Evolutionary conservation across 2,113 vertebrate species (phyloP), one percentile per base, ranked within the genome.

Genomic region (Argyrosomus japonicus): DNA sequence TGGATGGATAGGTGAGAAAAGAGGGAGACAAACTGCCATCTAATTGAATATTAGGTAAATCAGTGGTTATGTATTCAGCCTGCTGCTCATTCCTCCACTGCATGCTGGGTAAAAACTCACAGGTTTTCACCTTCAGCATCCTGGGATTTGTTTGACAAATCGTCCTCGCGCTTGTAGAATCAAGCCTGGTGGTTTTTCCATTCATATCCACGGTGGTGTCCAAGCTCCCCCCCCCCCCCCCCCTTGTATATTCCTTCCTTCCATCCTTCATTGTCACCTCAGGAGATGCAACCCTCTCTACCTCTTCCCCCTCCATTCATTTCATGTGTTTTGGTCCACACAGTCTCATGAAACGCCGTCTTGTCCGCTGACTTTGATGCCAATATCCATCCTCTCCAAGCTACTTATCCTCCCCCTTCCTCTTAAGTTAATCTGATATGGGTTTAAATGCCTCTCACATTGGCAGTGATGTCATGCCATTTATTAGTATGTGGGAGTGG

Each of bases 381-480:
- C 83, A 83, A 77, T 80, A 79, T 84, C 84, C 65, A 8, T 69
- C 82, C 88, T 77, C 75, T 87, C 78, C 82, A 88, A 90, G 87
- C 84, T 89, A 86, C 87, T 90, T 87, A 92, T 75, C 70, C n/a
- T 60, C 53, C 61, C 77, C 87, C 89, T 40, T 36, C 32, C 84
- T 86, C 81, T 87, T 84, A 68, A 79, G 65, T 90, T 90, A 92
- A 93, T 93, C 90, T 92, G 90, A 92, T 93, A 92, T 90, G 76
- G 87, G 87, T 89, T 90, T 93, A 89, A 92, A 89, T 90, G 90
- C 69, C 67, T 81, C 82, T 84, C 86, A 85, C 71, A 82, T 63
- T 81, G 77, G 65, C 81, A 79, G 72, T 88, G 89, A 91, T 90
- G 87, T 91, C 89, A 92, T 87, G 69, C 81, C 77, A 74, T 81